These are phyloP conservation scores for Melipona quadrifasciata DNA, from an alignment of 1,140 invertebrate genomes.

Conservation along the genomic window DNA sequence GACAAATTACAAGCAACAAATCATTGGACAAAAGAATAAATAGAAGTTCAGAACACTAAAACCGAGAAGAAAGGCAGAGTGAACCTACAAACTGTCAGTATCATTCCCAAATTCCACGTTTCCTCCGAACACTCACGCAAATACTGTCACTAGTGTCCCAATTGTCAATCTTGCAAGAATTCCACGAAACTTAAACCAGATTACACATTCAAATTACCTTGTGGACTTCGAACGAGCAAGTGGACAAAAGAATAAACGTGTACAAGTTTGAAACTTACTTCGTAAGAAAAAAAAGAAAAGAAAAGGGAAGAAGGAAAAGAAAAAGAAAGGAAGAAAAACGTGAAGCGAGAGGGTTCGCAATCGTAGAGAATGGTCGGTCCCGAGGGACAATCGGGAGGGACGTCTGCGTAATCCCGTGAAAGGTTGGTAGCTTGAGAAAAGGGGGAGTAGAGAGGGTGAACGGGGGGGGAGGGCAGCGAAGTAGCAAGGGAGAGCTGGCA, in stretches of 20 bases:
- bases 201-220: not conserved
- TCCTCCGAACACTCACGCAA: not conserved
- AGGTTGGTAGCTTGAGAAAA: slow-evolving; percentile 18
- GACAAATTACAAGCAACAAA: too few species aligned
- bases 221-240: not conserved
- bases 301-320: not conserved
- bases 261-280: too few species aligned
- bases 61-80: too few species aligned
- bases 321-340: not conserved
- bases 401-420: slow-evolving; percentile 29
- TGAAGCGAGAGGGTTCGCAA: slow-evolving; percentile 15
- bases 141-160: not conserved
- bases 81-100: too few species aligned
- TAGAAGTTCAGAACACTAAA: too few species aligned
- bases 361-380: slow-evolving; percentile 62
- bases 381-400: slow-evolving; percentile 57
- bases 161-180: not conserved
- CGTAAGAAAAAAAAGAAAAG: too few species aligned
- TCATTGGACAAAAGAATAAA: too few species aligned
- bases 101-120: too few species aligned
- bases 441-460: slow-evolving; percentile 36
- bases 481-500: slow-evolving; percentile 57
- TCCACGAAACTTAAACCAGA: not conserved
- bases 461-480: slow-evolving; percentile 49
- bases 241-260: not conserved